Evolutionary conservation across 2,113 vertebrate species (phyloP), one percentile per base, ranked within the genome.

Genomic region (Cyprinodon variegatus): DNA sequence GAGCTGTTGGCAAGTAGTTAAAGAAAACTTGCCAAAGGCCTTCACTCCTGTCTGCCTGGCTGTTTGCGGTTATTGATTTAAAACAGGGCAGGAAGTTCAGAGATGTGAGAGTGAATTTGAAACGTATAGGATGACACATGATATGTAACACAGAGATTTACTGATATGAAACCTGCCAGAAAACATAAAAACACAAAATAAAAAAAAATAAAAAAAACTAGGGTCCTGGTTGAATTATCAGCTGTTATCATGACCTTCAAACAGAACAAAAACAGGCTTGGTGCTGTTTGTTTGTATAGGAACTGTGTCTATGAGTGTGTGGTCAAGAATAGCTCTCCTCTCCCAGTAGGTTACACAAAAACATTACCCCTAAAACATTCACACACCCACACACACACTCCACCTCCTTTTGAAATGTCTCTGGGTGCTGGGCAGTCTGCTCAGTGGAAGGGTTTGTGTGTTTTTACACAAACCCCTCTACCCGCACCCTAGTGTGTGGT

Each of bases 181-280:
- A 3, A 66, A 45, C 40, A 66, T 46, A 3, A 1, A 14, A 22
- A 46, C 29, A 43, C n/a, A 29, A 45, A 43, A 81, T 64, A 64
- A 36, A 43, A 67, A 61, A 36, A 61, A 36, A 15, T 8, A 37
- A 37, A 67, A 29, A 29, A 61, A 36, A 15, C 5, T 37, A 37
- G 20, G 62, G 62, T 15, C 39, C 65, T 1, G 37, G 78, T 77
- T 61, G 70, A 40, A 48, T 75, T 48, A 66, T 74, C 71, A 8
- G 66, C 62, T 63, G 13, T 76, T 78, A 70, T 46, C 74, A 37
- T 68, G 50, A 69, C 72, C 75, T 77, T 20, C 57, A 61, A 63
- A 75, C 69, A 72, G 80, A 90, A 81, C 72, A 61, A 89, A 88
- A 90, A 92, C 84, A 84, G 73, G 85, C 88, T 88, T 85, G 82